Conservation (phyloP, 2,113 vertebrate species). For the Enhydra lutris region DNA sequence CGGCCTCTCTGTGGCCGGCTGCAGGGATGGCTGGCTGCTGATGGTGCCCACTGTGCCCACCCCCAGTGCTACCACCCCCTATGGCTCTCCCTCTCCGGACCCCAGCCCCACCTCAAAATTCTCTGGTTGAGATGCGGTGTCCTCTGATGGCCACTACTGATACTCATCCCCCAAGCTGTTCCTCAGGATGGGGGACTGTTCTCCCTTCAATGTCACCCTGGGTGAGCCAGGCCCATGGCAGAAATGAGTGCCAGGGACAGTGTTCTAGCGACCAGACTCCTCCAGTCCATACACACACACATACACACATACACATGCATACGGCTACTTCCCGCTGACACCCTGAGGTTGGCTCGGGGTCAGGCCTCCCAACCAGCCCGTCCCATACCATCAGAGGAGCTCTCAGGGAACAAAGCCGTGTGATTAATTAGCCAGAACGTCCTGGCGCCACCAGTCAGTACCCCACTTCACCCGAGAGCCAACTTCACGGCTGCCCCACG, state of each 20-base stretch:
- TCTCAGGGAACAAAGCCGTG: background rate
- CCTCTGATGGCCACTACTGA: rapidly evolving
- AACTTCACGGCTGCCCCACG: no score
- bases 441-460: background rate
- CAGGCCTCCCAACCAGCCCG: background rate
- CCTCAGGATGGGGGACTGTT: background rate
- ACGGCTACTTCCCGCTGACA: background rate
- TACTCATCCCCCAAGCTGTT: background rate
- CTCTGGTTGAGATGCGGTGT: background rate
- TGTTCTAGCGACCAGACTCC: background rate
- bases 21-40: no score
- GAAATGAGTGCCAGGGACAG: background rate
- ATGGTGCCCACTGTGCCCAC: rapidly evolving
- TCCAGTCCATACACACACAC: background rate
- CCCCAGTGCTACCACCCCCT: rapidly evolving
- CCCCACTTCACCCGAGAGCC: background rate
- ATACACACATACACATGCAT: background rate
- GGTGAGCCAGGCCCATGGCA: background rate
- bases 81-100: background rate
- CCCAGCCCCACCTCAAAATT: background rate
- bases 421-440: background rate
- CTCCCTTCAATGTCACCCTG: background rate
- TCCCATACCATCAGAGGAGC: background rate
- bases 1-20: background rate
- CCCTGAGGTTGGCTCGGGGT: background rate